Percentiles rank a stretch among this genome's conserved stretches.
These are phyloP conservation scores for Wasmannia auropunctata DNA, from an alignment of 1,140 invertebrate species.

Conservation along the genomic window DNA sequence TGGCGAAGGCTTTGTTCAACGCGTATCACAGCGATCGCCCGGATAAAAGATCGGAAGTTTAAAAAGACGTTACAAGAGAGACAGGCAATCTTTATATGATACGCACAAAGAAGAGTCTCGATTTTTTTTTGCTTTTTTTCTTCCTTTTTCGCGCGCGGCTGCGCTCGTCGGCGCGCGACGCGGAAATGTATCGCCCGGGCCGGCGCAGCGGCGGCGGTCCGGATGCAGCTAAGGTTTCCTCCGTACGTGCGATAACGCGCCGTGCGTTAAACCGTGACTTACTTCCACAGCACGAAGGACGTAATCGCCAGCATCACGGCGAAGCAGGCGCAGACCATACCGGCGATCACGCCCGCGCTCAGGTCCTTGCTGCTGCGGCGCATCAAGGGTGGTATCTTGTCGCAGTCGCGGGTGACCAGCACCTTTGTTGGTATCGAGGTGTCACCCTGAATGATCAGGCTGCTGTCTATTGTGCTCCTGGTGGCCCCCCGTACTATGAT, in stretches of 20 bases:
- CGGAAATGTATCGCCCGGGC: conserved; percentile 10
- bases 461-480: conserved; percentile 88
- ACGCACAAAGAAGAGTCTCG: not conserved
- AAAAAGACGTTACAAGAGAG: not conserved
- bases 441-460: conserved; percentile 88
- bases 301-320: conserved; percentile 90
- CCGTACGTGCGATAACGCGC: conserved; percentile 3
- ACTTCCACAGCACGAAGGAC: conserved; percentile 92
- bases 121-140: not conserved
- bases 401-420: conserved; percentile 89
- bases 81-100: not conserved
- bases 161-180: not conserved
- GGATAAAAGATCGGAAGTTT: not conserved
- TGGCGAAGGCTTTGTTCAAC: not conserved
- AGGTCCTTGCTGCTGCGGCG: conserved; percentile 87
- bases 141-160: not conserved
- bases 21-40: not conserved
- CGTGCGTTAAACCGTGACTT: conserved; percentile 78
- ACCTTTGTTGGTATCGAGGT: conserved; percentile 88
- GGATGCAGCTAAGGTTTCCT: not conserved
- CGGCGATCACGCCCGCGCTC: conserved; percentile 90
- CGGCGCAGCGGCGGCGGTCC: too few species aligned
- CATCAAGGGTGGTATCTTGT: conserved; percentile 87
- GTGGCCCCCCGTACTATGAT: conserved; percentile 90
- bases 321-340: conserved; percentile 90